These are phyloP conservation scores for Bruchidius siliquastri DNA, from an alignment of 2,888 invertebrate species.

Conservation along the genomic window DNA sequence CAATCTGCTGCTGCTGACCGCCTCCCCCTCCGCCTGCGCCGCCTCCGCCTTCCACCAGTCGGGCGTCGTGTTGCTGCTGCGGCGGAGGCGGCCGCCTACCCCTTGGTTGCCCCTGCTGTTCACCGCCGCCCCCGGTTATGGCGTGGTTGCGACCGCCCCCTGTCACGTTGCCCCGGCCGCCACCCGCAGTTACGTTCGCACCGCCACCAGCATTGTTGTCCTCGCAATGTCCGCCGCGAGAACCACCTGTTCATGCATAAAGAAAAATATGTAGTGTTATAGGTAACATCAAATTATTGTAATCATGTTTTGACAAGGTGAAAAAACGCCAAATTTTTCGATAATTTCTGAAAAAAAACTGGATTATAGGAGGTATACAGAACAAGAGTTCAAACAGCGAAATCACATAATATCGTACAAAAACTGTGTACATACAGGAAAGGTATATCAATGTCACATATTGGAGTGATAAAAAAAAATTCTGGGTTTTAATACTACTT, in stretches of 20 bases:
- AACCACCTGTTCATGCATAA: slow-evolving; percentile 39
- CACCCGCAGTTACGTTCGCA: slow-evolving; percentile 19
- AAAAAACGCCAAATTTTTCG: no score
- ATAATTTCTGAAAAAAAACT: no score
- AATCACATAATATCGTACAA: no score
- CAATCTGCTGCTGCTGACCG: background rate
- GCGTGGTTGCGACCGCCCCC: slow-evolving; percentile 36
- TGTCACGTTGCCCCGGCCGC: slow-evolving; percentile 38
- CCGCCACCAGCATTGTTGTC: slow-evolving; percentile 40
- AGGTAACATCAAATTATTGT: no score
- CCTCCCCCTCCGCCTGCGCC: background rate
- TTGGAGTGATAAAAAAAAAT: no score
- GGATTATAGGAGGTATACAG: no score
- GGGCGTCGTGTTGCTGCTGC: slow-evolving; percentile 38
- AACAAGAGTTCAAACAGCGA: no score
- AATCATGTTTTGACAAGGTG: no score
- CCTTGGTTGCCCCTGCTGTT: background rate
- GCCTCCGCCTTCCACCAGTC: slow-evolving; percentile 28
- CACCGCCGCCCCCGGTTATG: slow-evolving; percentile 31
- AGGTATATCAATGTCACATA: no score
- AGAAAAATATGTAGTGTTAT: no score
- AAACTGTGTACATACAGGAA: no score
- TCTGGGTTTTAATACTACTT: no score
- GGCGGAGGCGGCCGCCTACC: slow-evolving; percentile 1
- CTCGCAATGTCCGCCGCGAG: slow-evolving; percentile 48